Evolutionary conservation across 2,113 vertebrate species (phyloP).

Genomic region (Pantherophis guttatus): DNA sequence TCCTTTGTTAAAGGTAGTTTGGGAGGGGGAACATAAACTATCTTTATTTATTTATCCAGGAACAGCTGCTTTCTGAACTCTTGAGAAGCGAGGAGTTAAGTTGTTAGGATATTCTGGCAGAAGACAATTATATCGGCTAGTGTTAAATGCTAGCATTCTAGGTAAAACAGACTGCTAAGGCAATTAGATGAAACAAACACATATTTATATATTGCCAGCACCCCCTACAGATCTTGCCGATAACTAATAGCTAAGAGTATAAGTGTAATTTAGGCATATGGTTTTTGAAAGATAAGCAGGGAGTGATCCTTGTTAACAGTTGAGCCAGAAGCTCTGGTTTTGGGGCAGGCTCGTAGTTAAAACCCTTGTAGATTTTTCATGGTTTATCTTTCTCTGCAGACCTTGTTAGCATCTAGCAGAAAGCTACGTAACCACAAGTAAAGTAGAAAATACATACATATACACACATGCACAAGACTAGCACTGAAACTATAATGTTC

Average conservation of each 20-base stretch:
- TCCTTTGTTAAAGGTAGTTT: not conserved
- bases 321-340: not conserved
- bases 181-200: not conserved
- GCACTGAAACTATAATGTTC: not conserved
- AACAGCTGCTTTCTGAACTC: not conserved
- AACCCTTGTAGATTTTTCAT: not conserved
- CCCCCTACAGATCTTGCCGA: not conserved
- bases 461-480: not conserved
- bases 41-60: not conserved
- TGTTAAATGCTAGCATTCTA: not conserved
- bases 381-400: not conserved
- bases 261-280: not conserved
- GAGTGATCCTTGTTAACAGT: not conserved
- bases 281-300: not conserved
- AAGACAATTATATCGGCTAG: not conserved
- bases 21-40: not conserved
- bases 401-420: not conserved
- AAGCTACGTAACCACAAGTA: not conserved
- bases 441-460: not conserved
- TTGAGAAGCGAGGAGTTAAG: not conserved
- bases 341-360: not conserved
- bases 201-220: not conserved
- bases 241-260: not conserved
- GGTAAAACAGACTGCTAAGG: not conserved
- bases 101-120: not conserved